Conservation (phyloP, 2,888 invertebrate species). For the Andrena flavipes region DNA sequence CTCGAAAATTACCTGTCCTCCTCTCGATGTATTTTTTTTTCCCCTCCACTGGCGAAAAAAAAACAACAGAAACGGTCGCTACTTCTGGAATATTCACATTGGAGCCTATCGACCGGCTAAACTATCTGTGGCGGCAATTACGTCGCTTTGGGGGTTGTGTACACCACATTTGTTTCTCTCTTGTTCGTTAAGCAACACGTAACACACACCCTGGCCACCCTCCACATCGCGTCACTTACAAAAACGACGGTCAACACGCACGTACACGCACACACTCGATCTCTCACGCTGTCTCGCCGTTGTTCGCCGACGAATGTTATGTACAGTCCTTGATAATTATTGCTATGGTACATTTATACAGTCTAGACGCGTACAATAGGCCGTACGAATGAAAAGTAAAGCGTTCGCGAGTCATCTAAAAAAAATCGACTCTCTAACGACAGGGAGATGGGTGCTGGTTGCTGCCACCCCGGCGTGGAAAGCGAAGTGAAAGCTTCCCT, state of each 20-base stretch:
- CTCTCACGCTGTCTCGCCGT: constrained; percentile 17
- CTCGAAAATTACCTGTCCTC: not conserved
- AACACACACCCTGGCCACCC: constrained; percentile 42
- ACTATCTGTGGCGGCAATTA: constrained; percentile 27
- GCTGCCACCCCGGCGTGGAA: not conserved
- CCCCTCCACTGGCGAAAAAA: too few relatives aligned
- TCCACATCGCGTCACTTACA: constrained; percentile 58
- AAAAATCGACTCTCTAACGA: constrained; percentile 17
- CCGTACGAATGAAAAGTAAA: constrained; percentile 59
- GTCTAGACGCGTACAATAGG: constrained; percentile 62
- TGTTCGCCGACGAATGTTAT: constrained; percentile 58
- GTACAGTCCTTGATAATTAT: constrained; percentile 76
- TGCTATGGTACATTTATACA: constrained; percentile 79
- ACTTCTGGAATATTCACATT: not conserved
- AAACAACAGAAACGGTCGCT: not conserved
- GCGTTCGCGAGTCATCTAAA: constrained; percentile 42
- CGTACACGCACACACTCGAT: constrained; percentile 4
- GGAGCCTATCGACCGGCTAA: not conserved
- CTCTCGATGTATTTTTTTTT: not conserved
- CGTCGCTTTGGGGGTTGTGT: constrained; percentile 15
- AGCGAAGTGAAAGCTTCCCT: not conserved
- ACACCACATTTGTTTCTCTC: constrained; percentile 7
- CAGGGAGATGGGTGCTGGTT: constrained; percentile 11
- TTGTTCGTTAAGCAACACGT: constrained; percentile 52
- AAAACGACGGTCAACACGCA: constrained; percentile 59